phyloP scores from a whole-genome alignment of 2,113 vertebrate species.

The Shinisaurus crocodilurus region DNA sequence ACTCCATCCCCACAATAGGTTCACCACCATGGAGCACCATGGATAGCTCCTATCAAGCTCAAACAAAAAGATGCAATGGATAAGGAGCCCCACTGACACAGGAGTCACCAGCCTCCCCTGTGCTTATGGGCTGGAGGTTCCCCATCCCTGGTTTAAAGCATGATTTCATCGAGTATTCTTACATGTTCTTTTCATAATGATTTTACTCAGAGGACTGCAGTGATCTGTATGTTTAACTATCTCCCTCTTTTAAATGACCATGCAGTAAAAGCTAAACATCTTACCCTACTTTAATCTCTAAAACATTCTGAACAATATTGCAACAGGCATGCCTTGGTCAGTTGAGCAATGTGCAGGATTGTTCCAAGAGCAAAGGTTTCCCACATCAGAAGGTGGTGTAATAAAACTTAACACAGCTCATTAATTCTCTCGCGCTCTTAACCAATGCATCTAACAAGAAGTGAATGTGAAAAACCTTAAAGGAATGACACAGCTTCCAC shows the following conservation, averaged over 20 bases:
- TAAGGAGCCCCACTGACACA: no score
- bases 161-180: background rate
- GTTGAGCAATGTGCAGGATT: slow-evolving; percentile 69
- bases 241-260: slow-evolving; percentile 78
- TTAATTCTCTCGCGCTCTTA: slow-evolving; percentile 83
- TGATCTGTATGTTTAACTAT: slow-evolving; percentile 66
- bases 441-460: slow-evolving; percentile 84
- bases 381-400: slow-evolving; percentile 80
- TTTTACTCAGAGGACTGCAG: slow-evolving; percentile 71
- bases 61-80: no score
- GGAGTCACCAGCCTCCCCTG: no score
- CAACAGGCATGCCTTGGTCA: slow-evolving; percentile 72
- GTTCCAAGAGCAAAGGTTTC: slow-evolving; percentile 72
- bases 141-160: background rate
- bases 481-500: slow-evolving; percentile 76
- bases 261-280: slow-evolving; percentile 75
- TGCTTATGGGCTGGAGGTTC: background rate
- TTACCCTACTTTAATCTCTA: slow-evolving; percentile 78
- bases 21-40: no score
- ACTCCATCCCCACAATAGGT: no score
- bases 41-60: no score
- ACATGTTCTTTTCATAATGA: slow-evolving; percentile 49
- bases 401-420: slow-evolving; percentile 86
- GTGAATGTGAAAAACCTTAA: slow-evolving; percentile 82
- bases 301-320: slow-evolving; percentile 72